phyloP scores from a whole-genome alignment of 2,888 invertebrate species.

The Calephelis perditalis region DNA sequence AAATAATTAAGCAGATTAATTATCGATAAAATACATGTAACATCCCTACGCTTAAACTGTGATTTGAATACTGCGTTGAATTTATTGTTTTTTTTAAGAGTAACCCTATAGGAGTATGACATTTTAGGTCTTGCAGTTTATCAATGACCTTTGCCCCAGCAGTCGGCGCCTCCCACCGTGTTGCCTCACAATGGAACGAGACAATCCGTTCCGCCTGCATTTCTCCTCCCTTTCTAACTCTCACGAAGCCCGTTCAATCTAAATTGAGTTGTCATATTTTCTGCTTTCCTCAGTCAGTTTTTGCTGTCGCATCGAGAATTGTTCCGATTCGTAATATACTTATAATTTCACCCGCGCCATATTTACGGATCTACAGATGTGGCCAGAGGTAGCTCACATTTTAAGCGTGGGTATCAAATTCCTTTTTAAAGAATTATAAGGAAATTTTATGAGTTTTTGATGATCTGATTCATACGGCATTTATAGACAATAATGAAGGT shows the following conservation, averaged over 20 bases:
- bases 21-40: too few relatives aligned
- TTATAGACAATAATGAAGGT: too few relatives aligned
- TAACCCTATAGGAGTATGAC: constrained; percentile 32
- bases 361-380: constrained; percentile 16
- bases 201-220: constrained; percentile 60
- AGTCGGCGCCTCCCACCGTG: constrained; percentile 40
- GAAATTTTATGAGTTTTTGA: too few relatives aligned
- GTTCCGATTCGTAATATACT: constrained; percentile 22
- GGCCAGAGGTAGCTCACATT: constrained; percentile 11
- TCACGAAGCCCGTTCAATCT: constrained; percentile 54
- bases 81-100: too few relatives aligned
- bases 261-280: constrained; percentile 68
- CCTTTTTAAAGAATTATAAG: too few relatives aligned
- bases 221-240: constrained; percentile 55
- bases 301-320: constrained; percentile 14
- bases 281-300: constrained; percentile 44
- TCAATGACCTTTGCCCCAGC: constrained; percentile 46
- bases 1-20: too few relatives aligned
- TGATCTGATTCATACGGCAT: too few relatives aligned
- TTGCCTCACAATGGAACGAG: constrained; percentile 46
- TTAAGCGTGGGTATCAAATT: not conserved
- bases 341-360: constrained; percentile 15
- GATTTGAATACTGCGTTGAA: too few relatives aligned
- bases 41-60: too few relatives aligned
- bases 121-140: constrained; percentile 38